Evolutionary conservation across 2,888 invertebrate species (phyloP).

Genomic region (Perizoma flavofasciatum): DNA sequence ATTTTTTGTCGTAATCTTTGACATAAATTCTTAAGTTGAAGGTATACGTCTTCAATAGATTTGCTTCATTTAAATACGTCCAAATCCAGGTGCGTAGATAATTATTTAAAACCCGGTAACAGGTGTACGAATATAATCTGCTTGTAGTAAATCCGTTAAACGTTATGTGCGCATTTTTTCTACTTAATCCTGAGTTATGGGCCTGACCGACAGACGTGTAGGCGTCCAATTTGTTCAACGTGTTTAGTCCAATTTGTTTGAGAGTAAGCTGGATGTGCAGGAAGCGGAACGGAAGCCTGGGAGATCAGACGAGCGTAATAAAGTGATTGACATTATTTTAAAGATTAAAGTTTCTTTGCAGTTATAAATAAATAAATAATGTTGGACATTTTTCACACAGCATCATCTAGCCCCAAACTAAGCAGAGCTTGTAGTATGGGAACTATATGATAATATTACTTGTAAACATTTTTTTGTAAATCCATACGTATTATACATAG

Average conservation of each 20-base stretch:
- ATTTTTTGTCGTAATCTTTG: too few species aligned
- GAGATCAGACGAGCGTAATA: neutral
- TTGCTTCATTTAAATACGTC: conserved; percentile 4
- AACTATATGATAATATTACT: too few species aligned
- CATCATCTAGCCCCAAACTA: too few species aligned
- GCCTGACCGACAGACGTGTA: conserved; percentile 15
- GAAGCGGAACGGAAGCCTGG: neutral
- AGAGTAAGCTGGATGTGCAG: neutral
- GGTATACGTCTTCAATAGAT: neutral
- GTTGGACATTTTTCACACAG: too few species aligned
- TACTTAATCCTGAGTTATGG: conserved; percentile 29
- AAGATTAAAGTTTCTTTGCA: too few species aligned
- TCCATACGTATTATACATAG: too few species aligned
- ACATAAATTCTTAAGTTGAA: too few species aligned
- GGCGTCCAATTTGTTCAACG: conserved; percentile 20
- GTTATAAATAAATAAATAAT: too few species aligned
- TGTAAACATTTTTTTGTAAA: too few species aligned
- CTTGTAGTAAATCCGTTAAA: conserved; percentile 18
- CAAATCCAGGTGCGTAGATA: conserved; percentile 8
- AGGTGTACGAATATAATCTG: conserved; percentile 11
- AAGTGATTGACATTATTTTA: too few species aligned
- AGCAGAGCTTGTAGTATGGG: too few species aligned
- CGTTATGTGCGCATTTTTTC: conserved; percentile 26
- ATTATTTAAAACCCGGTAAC: conserved; percentile 15
- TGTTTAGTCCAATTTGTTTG: conserved; percentile 15